Conservation (phyloP, 2,888 invertebrate species). For the Agapostemon virescens region DNA sequence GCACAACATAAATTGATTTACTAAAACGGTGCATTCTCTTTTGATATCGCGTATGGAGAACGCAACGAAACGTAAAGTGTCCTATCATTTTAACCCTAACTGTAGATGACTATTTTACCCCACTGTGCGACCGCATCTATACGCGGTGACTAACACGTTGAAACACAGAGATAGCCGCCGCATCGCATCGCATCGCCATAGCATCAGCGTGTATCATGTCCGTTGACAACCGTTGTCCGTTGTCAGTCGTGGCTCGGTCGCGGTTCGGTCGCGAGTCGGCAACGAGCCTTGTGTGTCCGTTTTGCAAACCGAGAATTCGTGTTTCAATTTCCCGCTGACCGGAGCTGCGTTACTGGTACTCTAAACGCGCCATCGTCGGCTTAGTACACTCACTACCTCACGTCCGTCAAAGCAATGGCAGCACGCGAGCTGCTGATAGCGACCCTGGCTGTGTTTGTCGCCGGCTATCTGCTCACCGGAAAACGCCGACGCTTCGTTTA, state of each 20-base stretch:
- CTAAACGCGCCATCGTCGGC: neutral
- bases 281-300: neutral
- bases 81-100: neutral
- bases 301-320: neutral
- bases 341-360: neutral
- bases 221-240: conserved; percentile 14
- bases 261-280: conserved; percentile 22
- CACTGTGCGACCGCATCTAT: neutral
- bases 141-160: neutral
- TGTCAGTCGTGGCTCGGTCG: conserved; percentile 63
- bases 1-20: no score
- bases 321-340: neutral
- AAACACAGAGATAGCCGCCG: neutral
- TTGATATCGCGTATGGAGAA: neutral
- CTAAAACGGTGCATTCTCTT: no score
- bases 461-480: conserved; percentile 82
- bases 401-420: conserved; percentile 76
- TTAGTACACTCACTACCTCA: neutral
- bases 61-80: no score
- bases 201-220: neutral
- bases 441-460: conserved; percentile 87
- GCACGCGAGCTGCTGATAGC: conserved; percentile 85
- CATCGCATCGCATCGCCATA: neutral
- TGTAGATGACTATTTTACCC: neutral
- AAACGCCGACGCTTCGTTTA: conserved; percentile 83